Conservation (phyloP, 2,113 vertebrate species). For the Amphiprion ocellaris region DNA sequence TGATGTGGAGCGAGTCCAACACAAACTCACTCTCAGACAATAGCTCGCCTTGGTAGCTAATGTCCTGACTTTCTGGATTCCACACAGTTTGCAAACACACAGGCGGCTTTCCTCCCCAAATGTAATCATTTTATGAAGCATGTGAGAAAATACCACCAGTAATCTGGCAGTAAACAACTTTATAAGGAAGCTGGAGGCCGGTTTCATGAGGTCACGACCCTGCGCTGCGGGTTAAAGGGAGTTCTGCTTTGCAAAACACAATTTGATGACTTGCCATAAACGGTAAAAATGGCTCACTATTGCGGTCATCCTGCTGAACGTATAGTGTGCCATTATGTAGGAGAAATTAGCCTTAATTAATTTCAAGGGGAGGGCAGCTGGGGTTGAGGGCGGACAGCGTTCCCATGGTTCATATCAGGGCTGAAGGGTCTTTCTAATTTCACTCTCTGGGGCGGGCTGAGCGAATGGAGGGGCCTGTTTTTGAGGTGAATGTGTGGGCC, state of each 20-base stretch:
- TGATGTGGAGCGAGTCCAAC: conserved; percentile 75
- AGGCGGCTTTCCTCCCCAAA: conserved; percentile 30
- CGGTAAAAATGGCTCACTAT: conserved; percentile 26
- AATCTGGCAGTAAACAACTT: conserved; percentile 38
- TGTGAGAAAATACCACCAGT: conserved; percentile 41
- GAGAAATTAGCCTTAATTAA: conserved; percentile 70
- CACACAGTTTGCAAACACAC: conserved; percentile 54
- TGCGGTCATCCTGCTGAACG: conserved; percentile 42
- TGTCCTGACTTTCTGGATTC: conserved; percentile 60
- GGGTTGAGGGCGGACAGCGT: conserved; percentile 38
- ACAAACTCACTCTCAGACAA: conserved; percentile 76
- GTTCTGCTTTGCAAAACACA: conserved; percentile 44
- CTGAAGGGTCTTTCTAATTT: conserved; percentile 35
- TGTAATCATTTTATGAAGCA: conserved; percentile 36
- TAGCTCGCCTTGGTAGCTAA: conserved; percentile 64
- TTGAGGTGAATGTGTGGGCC: conserved; percentile 48
- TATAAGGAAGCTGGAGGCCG: conserved; percentile 26
- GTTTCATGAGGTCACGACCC: conserved; percentile 41
- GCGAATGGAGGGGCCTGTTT: conserved; percentile 53
- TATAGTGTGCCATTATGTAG: conserved; percentile 39
- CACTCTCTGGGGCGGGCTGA: conserved; percentile 37
- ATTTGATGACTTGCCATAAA: conserved; percentile 41
- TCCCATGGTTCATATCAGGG: conserved; percentile 62
- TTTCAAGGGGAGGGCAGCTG: conserved; percentile 58
- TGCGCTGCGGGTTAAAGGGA: conserved; percentile 28